phyloP scores from a whole-genome alignment of 1,140 invertebrate genomes.

The Eupristina koningsbergeri region DNA sequence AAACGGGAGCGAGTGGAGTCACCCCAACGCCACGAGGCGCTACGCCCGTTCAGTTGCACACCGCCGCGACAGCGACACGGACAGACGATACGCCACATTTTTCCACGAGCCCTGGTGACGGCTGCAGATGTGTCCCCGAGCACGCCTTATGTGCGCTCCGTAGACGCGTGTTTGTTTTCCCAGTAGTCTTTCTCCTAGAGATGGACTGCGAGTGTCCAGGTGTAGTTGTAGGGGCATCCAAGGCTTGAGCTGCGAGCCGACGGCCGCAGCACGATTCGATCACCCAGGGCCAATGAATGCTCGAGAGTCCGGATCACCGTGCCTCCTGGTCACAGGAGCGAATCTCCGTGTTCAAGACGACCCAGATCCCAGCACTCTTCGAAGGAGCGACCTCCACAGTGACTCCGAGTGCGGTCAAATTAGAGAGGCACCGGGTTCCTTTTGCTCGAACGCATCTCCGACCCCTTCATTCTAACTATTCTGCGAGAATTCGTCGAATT shows the following conservation, averaged over 20 bases:
- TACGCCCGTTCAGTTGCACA: conserved; percentile 70
- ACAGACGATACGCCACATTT: conserved; percentile 48
- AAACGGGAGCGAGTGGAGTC: conserved; percentile 55
- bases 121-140: too few relatives aligned
- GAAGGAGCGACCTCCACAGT: too few relatives aligned
- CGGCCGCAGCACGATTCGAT: not conserved
- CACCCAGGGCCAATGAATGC: too few relatives aligned
- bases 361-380: too few relatives aligned
- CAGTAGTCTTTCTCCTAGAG: not conserved
- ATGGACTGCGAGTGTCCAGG: not conserved
- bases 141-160: not conserved
- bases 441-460: too few relatives aligned
- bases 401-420: too few relatives aligned
- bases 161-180: not conserved
- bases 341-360: too few relatives aligned
- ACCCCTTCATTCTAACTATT: too few relatives aligned
- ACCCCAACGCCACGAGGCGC: conserved; percentile 66
- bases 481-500: too few relatives aligned
- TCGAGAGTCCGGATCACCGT: too few relatives aligned
- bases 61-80: conserved; percentile 72
- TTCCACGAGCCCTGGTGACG: not conserved
- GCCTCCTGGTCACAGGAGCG: too few relatives aligned
- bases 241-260: not conserved
- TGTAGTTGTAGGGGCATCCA: not conserved
- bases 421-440: too few relatives aligned